Base-by-base conservation (phyloP, 1,140 invertebrate species). In the Drosophila mojavensis region DNA sequence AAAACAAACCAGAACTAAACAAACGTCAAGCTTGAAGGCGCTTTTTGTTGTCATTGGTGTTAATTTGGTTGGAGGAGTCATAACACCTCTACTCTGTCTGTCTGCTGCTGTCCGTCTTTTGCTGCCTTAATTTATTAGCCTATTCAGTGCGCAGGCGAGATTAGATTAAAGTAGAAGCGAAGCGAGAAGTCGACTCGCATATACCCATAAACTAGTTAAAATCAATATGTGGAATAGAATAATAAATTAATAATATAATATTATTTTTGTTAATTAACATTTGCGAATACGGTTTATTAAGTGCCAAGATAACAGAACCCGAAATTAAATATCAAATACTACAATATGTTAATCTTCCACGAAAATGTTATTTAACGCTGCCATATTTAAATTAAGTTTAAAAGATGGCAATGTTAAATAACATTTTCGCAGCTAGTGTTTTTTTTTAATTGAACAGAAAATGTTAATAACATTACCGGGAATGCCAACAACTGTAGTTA, bases 41-140 rank as follows among this genome's bases (percentile, higher is more conserved):
- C n/a, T 36, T 53, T 41, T 41, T 41, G 30, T 26, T 45, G 73
- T 60, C 59, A 41, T 56, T 50, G 62, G 45, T 75, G 76, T 68
- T 78, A 45, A 64, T 75, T 48, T 69, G 55, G 61, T 13, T 48
- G 26, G 62, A 45, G 54, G 58, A 67, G 56, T 73, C 59, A 74
- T 39, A 50, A 20, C 47, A 50, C 30, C 20, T 59, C 48, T 10
- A 39, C 13, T 55, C 50, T 55, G 41, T 15, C 66, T 24, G 7
- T 30, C 33, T 36, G 33, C 33, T 36, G 6, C 20, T 24, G 20
- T 39, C 36, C 11, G 36, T 39, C 36, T 15, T 15, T 50, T 24
- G 13, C 43, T 69, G 33, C 13, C 43, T 62, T 70, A 70, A 64
- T 70, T 70, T 70, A 63, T 64, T 63, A 50, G 60, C n/a, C 20